These are phyloP conservation scores for Leptoteleia sp. DNA, from an alignment of 1,140 invertebrate species.

Conservation along the genomic window DNA sequence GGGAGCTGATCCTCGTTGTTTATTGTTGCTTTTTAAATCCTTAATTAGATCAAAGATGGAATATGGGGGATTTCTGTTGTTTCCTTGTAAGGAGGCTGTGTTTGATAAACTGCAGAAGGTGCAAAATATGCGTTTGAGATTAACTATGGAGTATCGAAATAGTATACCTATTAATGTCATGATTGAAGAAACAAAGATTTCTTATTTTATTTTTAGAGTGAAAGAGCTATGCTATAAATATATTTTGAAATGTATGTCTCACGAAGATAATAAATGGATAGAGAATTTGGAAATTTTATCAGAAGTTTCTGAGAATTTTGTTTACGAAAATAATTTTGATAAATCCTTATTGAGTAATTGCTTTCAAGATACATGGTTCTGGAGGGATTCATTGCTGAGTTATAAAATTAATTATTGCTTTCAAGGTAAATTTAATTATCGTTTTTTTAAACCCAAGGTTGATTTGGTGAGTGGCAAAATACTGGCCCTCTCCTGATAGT, in stretches of 20 bases:
- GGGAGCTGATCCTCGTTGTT: conserved; percentile 41
- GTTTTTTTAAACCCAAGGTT: no score
- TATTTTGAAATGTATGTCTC: conserved; percentile 10
- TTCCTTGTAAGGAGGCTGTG: neutral
- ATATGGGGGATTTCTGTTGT: conserved; percentile 34
- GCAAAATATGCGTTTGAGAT: conserved; percentile 8
- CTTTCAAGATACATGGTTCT: conserved; percentile 11
- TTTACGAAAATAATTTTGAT: conserved; percentile 17
- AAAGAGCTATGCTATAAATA: conserved; percentile 7
- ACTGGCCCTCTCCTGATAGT: no score
- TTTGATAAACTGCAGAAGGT: conserved; percentile 21
- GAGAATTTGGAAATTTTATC: conserved; percentile 1
- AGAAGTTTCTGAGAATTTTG: neutral
- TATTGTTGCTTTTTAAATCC: conserved; percentile 40
- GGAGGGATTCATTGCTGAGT: conserved; percentile 18
- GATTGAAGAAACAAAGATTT: conserved; percentile 3
- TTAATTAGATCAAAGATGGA: conserved; percentile 55
- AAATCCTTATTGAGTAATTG: conserved; percentile 18
- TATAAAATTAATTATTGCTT: no score
- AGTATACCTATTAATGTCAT: conserved; percentile 22
- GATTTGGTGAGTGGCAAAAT: no score
- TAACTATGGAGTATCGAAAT: conserved; percentile 9
- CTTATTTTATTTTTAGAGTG: conserved; percentile 3
- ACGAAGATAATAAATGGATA: conserved; percentile 1
- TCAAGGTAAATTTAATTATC: no score